Base-by-base conservation (phyloP, 2,888 invertebrate genomes). In the Xanthia togata region DNA sequence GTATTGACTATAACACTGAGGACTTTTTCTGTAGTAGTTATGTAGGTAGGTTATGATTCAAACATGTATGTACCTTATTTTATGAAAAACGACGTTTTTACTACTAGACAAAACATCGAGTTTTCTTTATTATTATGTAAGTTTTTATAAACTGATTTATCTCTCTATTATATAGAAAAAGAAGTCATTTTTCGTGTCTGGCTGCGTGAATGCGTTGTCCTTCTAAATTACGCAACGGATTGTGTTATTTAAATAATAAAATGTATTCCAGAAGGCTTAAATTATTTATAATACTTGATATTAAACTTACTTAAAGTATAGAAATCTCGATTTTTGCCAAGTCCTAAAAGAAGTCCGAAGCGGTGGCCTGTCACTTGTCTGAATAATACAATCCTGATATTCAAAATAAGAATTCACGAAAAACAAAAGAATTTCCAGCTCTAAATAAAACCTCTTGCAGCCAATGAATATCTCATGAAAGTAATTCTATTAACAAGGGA, bases 401-500 rank as follows among this genome's bases (percentile, higher is more conserved):
- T 38, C n/a, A n/a, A 63, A 62, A 47, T 64, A 20, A 44, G 23
- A 12, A 47, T 35, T 14, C 14, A 20, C 17, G 55, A 55, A 38
- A 53, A 60, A 70, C n/a, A 68, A 62, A 57, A 70, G 35, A 31
- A 35, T 55, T 50, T 53, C 2, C 38, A 57, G 44, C 35, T 53
- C 26, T 38, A 41, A 20, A 55, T 69, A 74, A 55, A 73, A 35
- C 23, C 26, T 55, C 70, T 63, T 65, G 57, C 67, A 87, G 62
- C 70, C 67, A 79, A 81, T 81, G 71, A 84, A 80, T 78, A 70
- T 47, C 76, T 67, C 76, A 68, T 65, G 69, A 81, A 84, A 55
- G 63, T 88, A 82, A 88, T 87, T 87, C 78, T 84, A 87, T 87
- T 88, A 84, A 87, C 83, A 87, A 82, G 78, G 53, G 78, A 82